Base-by-base conservation (phyloP, 2,888 invertebrate genomes). In the Eupeodes luniger region DNA sequence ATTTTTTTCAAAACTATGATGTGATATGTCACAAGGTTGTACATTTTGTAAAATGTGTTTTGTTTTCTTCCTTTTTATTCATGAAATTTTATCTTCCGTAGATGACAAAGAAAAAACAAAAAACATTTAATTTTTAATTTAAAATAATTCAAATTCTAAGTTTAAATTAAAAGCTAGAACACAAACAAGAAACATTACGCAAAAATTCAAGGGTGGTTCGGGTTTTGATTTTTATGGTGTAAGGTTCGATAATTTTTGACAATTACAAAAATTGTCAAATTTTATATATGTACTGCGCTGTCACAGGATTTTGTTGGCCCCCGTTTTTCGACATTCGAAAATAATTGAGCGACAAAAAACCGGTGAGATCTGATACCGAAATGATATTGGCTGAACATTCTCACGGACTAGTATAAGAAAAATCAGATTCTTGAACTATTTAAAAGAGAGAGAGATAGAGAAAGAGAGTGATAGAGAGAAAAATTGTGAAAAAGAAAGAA, bases 311-410 rank as follows among this genome's bases (percentile, higher is more conserved):
- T 44, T 55, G 49, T 55, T 55, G 40, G 12, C 36, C 67, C 57
- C 59, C 57, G 27, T 61, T 69, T 69, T 67, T 53, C 64, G 44
- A 64, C 44, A 66, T 67, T 53, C n/a, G 27, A 51, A 61, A 66
- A 51, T 61, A 36, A 61, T 79, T 74, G 27, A 64, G 47, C 34
- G 62, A 55, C 40, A 44, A 76, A 70, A 72, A n/a, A 53, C 44
- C 51, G 34, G 34, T 70, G 69, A 70, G 69, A 69, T 69, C 74
- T 59, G 51, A 74, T 69, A 79, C 78, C 74, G 79, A 14, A 27
- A 66, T 66, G 49, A 64, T 78, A 72, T 70, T 83, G 72, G 66
- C 74, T 62, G 49, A 82, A 62, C 81, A 74, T 74, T 59, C 82
- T 62, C 69, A 81, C 78, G 69, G 62, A 78, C 57, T 55, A 62